These are phyloP conservation scores for Rattus norvegicus DNA, from an alignment of 2,113 vertebrate genomes.

Conservation along the genomic window GRCr8 NC_086021.1:53673501-53674000, in stretches of 20 bases:
- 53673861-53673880: neutral
- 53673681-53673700: neutral
- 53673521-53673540: neutral
- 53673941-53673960: constrained; percentile 40
- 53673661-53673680: constrained; percentile 30
- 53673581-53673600: constrained; percentile 35
- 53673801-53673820: neutral
- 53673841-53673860: constrained; percentile 38
- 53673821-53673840: neutral
- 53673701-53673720: constrained; percentile 27
- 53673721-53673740: neutral
- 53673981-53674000: constrained; percentile 49
- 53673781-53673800: neutral
- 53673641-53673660: constrained; percentile 45
- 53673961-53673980: neutral
- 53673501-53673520: constrained; percentile 18
- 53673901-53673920: constrained; percentile 34
- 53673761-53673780: constrained; percentile 11
- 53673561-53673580: neutral
- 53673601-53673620: neutral
- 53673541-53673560: neutral
- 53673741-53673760: neutral
- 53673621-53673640: neutral
- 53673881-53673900: neutral
- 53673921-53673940: constrained; percentile 8